Base-by-base conservation (phyloP, 2,797 vertebrate genomes). In the Tauraco hartlaubi region DNA sequence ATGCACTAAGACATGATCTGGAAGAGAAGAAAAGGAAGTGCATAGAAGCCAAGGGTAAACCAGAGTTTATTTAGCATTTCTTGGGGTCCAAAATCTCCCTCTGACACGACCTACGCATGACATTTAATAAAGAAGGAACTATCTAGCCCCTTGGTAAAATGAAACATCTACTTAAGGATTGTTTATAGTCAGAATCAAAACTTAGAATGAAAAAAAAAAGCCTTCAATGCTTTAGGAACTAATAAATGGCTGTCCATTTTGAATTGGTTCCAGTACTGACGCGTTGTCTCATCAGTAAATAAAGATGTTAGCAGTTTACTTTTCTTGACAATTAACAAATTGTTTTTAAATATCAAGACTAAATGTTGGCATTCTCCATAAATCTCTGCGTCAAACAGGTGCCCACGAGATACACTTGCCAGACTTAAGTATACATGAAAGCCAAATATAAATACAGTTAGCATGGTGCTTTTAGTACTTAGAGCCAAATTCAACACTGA, bases 231-330 rank as follows among this genome's bases (percentile, higher is more conserved):
- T 80, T 90, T 59, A 58, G 35, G 55, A 73, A 91, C 78, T 96
- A 96, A 91, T 90, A 92, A 96, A 85, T 95, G 96, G 88, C 92
- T 90, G 93, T 92, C 96, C 93, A 85, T 97, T 96, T 97, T 97
- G 96, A 97, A 92, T 52, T 79, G 15, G 71, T 96, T 96, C 97
- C 97, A 97, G 81, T 66, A 87, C 86, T 92, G 91, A 89, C 48
- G 74, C 5, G 12, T 94, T 92, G 51, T 89, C 89, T 96, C 90
- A 81, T 90, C 78, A 94, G 97, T 97, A 97, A 97, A 97, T 97
- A 97, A 97, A 97, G 96, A 97, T 97, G 96, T 96, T 97, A 97
- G 83, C 95, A 95, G 92, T 96, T 97, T 97, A 96, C 94, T 97
- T 96, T 96, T 96, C 91, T 96, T 97, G 97, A 97, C 97, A 97